A percentile compares a stretch with the other conserved stretches of the same genome.
phyloP scores from a whole-genome alignment of 2,113 vertebrate genomes.

The Marmota monax region DNA sequence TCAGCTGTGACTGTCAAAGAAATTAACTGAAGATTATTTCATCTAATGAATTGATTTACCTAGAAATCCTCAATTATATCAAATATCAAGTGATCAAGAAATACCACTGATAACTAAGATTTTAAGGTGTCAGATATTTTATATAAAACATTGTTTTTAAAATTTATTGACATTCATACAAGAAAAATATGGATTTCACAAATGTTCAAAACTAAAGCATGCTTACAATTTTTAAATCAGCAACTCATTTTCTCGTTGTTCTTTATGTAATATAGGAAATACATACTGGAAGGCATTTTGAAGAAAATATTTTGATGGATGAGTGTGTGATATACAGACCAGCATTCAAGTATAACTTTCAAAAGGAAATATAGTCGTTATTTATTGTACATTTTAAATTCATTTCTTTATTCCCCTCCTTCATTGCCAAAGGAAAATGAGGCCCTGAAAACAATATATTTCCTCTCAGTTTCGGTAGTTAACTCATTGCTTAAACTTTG shows the following conservation, averaged over 20 bases:
- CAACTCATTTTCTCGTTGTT: conserved; percentile 23
- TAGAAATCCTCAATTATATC: neutral
- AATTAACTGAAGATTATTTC: neutral
- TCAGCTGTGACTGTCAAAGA: too few species aligned
- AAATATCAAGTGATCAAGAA: neutral
- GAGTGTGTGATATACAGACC: neutral
- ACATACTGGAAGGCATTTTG: neutral
- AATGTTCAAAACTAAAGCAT: neutral
- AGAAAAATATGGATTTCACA: neutral
- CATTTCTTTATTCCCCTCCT: neutral
- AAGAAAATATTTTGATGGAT: neutral
- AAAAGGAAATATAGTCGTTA: neutral
- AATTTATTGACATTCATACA: neutral
- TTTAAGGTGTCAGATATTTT: neutral
- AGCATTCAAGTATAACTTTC: neutral
- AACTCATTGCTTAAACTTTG: neutral
- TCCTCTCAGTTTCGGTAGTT: neutral
- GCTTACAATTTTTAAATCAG: neutral
- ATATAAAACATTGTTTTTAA: neutral
- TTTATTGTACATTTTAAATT: neutral
- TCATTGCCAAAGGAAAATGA: neutral
- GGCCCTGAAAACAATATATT: neutral
- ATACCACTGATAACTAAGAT: neutral
- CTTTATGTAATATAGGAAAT: neutral
- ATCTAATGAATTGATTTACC: neutral